Conservation (phyloP, 2,888 invertebrate genomes). For the Rhingia rostrata region DNA sequence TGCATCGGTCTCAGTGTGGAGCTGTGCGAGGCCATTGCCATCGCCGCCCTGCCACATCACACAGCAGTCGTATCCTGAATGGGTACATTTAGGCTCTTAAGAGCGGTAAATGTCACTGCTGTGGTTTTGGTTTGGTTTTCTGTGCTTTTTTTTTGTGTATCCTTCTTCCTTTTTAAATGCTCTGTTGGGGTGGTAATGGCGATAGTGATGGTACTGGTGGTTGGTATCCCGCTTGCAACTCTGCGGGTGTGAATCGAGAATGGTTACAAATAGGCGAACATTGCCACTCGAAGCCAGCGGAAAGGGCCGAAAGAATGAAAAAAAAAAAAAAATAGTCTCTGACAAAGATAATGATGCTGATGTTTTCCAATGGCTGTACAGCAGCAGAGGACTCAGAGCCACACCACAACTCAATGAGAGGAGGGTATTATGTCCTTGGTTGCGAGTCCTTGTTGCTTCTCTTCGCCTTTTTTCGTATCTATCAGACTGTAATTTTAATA, state of each 20-base stretch:
- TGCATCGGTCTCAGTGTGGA: conserved; percentile 24
- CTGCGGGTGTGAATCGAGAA: conserved; percentile 70
- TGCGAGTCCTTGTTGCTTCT: conserved; percentile 26
- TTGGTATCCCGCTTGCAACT: conserved; percentile 48
- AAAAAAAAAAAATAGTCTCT: conserved; percentile 41
- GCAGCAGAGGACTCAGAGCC: conserved; percentile 25
- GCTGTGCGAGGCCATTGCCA: conserved; percentile 37
- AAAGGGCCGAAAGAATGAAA: conserved; percentile 15
- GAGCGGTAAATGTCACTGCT: conserved; percentile 73
- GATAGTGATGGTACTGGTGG: conserved; percentile 16
- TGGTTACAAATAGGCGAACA: conserved; percentile 72
- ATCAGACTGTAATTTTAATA: conserved; percentile 68
- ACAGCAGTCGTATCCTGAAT: conserved; percentile 67
- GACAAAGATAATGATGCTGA: conserved; percentile 68
- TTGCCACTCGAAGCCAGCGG: conserved; percentile 43
- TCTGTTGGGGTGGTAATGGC: conserved; percentile 34
- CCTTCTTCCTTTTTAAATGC: conserved; percentile 35
- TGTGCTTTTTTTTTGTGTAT: conserved; percentile 34
- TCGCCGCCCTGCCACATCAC: conserved; percentile 55
- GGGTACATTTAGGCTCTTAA: conserved; percentile 72
- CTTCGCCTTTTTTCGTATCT: conserved; percentile 47
- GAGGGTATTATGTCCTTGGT: conserved; percentile 31
- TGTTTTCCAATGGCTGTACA: conserved; percentile 62
- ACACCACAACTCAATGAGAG: conserved; percentile 36
- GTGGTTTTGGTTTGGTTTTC: conserved; percentile 60